Evolutionary conservation across 1,140 invertebrate species (phyloP), one percentile per base, ranked within the genome.

Genomic region (Anagrus nilaparvatae): DNA sequence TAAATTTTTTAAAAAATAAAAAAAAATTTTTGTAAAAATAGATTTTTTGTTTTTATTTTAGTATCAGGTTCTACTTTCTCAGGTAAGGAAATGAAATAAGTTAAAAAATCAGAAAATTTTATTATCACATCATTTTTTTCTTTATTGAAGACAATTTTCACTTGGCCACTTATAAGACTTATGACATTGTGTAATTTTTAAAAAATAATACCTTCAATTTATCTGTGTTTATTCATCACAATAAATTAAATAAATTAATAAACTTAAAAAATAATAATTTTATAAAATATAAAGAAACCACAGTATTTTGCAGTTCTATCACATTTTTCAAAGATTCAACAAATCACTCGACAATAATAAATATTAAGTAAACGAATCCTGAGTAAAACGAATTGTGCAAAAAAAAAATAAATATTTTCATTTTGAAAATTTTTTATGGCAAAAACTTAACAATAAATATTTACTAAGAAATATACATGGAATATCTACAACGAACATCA

Each of bases 101-200:
- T n/a, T n/a, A n/a, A n/a, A n/a, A n/a, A n/a, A n/a, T n/a, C n/a
- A n/a, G n/a, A n/a, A n/a, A n/a, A n/a, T n/a, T 38, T n/a, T 46
- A 7, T 9, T 39, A 41, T 46, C 36, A 46, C 12, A 46, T 39
- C 4, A 18, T 34, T 44, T 40, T 39, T 47, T 17, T 47, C 13
- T 47, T 47, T 47, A 47, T 43, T 47, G 45, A 47, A 47, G 45
- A 47, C 40, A 43, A 43, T 43, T 46, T 43, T 36, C 45, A 43
- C n/a, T 46, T 49, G 47, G 44, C 47, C 47, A 46, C 40, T 39
- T 42, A 45, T 43, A 30, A 49, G 9, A 21, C 21, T 24, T 34
- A 40, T 43, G 40, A 43, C 25, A 28, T 38, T 41, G 35, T 44
- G 27, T 9, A 6, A 19, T 33, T 45, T 8, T 37, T 39, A 19